phyloP scores from a whole-genome alignment of 2,113 vertebrate species.

The Ictidomys tridecemlineatus region DNA sequence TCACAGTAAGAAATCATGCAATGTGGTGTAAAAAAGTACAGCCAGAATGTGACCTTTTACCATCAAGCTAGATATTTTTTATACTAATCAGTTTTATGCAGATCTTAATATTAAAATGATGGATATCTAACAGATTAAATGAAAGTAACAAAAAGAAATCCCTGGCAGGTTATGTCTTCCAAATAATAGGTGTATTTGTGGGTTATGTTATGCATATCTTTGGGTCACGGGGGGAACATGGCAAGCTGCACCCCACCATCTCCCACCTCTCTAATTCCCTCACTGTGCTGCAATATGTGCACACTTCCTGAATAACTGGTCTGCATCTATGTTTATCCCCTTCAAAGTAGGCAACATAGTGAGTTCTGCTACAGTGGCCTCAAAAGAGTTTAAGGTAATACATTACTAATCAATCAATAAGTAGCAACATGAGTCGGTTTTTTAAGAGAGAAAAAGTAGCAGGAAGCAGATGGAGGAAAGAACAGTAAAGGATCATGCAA shows the following conservation, averaged over 20 bases:
- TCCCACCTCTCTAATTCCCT: no score
- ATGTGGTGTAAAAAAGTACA: conserved; percentile 7
- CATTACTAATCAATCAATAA: not conserved
- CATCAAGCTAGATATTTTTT: conserved; percentile 60
- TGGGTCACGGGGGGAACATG: not conserved
- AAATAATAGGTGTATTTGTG: not conserved
- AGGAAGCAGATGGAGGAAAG: not conserved
- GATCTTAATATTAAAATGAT: not conserved
- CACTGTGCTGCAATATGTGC: not conserved
- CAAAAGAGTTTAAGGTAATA: not conserved
- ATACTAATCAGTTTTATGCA: conserved; percentile 29
- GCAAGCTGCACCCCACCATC: rapidly evolving
- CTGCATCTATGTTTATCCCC: not conserved
- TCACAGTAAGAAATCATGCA: conserved; percentile 27
- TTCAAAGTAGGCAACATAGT: not conserved
- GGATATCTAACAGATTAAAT: not conserved
- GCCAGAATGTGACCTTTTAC: not conserved
- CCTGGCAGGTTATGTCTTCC: not conserved
- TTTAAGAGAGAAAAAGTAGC: not conserved
- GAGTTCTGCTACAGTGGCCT: not conserved
- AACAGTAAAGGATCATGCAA: not conserved
- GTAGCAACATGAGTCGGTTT: not conserved
- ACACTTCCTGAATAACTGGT: not conserved
- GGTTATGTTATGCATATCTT: not conserved
- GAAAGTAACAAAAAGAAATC: conserved; percentile 43